A percentile compares a stretch with the other conserved stretches of the same genome.
phyloP scores from a whole-genome alignment of 2,888 invertebrate species.

The Limnephilus marmoratus region DNA sequence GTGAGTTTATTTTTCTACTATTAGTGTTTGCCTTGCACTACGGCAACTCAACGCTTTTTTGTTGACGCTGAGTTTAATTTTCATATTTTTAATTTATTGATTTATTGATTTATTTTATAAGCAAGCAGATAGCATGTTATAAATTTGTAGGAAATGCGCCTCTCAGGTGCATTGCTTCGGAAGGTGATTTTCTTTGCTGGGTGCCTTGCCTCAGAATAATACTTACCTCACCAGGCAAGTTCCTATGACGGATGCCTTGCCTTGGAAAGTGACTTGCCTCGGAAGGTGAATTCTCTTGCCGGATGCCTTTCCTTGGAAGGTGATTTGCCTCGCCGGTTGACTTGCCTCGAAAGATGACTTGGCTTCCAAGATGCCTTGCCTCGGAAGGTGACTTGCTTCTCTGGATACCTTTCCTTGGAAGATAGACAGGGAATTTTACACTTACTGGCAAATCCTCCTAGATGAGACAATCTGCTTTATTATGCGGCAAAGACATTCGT shows the following conservation, averaged over 20 bases:
- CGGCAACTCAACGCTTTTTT: not conserved
- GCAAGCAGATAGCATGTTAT: not conserved
- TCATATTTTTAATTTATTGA: not conserved
- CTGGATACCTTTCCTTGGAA: too few relatives aligned
- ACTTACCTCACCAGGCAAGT: too few relatives aligned
- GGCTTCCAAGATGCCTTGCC: too few relatives aligned
- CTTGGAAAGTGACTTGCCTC: too few relatives aligned
- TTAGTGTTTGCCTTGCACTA: not conserved
- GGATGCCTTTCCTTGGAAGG: too few relatives aligned
- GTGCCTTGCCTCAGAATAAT: not conserved
- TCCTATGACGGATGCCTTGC: not conserved
- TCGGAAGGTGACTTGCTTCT: too few relatives aligned
- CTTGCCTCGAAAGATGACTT: too few relatives aligned
- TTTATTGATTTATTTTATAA: not conserved
- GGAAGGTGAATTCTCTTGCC: too few relatives aligned
- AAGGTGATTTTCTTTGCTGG: not conserved
- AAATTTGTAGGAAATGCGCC: not conserved
- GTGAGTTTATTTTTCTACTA: not conserved
- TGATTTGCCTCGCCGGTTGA: too few relatives aligned
- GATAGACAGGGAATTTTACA: not conserved
- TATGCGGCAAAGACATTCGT: not conserved
- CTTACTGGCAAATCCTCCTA: not conserved
- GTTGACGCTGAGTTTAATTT: not conserved
- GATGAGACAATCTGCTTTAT: not conserved
- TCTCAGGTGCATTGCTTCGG: not conserved